Conservation (phyloP, 2,888 invertebrate species). For the Temnothorax rugatulus region DNA sequence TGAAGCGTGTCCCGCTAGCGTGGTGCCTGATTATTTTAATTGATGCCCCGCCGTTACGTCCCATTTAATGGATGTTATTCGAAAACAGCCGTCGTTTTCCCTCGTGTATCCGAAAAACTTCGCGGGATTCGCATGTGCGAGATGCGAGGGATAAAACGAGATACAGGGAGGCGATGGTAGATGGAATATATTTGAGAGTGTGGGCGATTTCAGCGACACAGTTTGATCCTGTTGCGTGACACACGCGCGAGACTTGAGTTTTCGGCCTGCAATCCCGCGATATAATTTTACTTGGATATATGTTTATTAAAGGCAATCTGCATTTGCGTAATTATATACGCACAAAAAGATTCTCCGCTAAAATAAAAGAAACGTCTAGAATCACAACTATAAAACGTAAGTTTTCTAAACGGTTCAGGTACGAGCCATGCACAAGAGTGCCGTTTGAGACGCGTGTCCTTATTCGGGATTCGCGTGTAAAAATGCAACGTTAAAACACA, state of each 20-base stretch:
- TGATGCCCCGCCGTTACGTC: conserved; percentile 79
- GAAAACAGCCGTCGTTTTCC: conserved; percentile 69
- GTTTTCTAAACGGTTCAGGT: neutral
- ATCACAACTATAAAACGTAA: neutral
- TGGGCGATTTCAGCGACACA: neutral
- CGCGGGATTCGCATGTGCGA: neutral
- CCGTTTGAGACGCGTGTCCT: neutral
- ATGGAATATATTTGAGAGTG: neutral
- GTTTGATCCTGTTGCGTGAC: neutral
- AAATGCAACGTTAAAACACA: neutral
- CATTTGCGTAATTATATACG: neutral
- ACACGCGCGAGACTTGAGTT: neutral
- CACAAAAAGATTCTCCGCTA: neutral
- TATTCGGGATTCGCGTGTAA: neutral
- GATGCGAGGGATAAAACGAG: neutral
- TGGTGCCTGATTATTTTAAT: conserved; percentile 82
- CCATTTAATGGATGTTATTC: conserved; percentile 79
- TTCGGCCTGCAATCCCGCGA: neutral
- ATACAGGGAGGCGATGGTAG: neutral
- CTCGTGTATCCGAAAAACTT: conserved; percentile 16
- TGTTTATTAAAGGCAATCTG: neutral
- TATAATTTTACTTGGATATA: neutral
- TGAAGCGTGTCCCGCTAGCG: conserved; percentile 81
- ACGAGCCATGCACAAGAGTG: neutral
- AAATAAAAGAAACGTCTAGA: neutral